Percentiles rank a stretch among this genome's conserved stretches.
Evolutionary conservation across 2,113 vertebrate species (phyloP).

Genomic region (Cromileptes altivelis): DNA sequence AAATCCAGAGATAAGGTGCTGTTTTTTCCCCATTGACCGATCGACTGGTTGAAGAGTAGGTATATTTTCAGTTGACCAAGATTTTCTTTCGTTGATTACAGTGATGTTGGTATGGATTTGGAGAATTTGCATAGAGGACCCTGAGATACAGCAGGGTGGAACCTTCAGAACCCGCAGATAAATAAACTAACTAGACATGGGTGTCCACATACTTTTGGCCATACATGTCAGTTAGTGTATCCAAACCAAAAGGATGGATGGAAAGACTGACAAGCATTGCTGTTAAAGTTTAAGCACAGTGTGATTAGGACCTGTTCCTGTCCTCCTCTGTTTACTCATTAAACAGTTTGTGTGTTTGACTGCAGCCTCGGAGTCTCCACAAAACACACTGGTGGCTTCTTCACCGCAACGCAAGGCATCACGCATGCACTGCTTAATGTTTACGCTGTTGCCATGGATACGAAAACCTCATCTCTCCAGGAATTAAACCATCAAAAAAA

Average conservation of each 20-base stretch:
- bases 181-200: not conserved
- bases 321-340: not conserved
- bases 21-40: too few species aligned
- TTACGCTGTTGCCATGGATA: constrained; percentile 5
- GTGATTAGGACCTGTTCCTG: not conserved
- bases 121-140: too few species aligned
- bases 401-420: not conserved
- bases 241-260: not conserved
- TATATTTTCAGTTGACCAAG: too few species aligned
- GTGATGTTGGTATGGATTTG: too few species aligned
- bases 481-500: constrained; percentile 1
- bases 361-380: constrained; percentile 2
- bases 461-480: not conserved
- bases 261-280: not conserved
- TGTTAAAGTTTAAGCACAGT: not conserved
- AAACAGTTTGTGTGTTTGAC: constrained; percentile 1
- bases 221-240: not conserved
- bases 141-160: too few species aligned
- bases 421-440: not conserved
- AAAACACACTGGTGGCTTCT: not conserved
- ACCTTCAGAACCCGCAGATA: not conserved
- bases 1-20: too few species aligned
- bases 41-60: too few species aligned
- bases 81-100: too few species aligned
- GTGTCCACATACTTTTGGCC: too few species aligned